A percentile compares a stretch with the other conserved stretches of the same genome.
Evolutionary conservation across 2,888 invertebrate genomes (phyloP).

Genomic region (Quadriops clusia): DNA sequence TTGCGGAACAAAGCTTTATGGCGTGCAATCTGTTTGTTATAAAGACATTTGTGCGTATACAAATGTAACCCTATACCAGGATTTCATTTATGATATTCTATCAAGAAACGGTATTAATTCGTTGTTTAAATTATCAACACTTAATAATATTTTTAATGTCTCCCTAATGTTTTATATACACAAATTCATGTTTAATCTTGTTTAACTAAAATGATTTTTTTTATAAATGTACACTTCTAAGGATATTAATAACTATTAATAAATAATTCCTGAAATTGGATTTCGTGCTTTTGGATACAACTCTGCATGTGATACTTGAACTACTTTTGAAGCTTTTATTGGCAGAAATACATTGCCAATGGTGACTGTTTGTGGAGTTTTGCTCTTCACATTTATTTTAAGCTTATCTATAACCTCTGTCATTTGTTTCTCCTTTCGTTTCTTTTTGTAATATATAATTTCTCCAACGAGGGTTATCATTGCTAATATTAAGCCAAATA

Average conservation of each 20-base stretch:
- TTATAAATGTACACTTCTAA: neutral
- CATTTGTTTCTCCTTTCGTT: constrained; percentile 34
- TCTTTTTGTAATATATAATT: constrained; percentile 62
- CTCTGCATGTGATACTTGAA: constrained; percentile 23
- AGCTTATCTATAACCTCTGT: constrained; percentile 2
- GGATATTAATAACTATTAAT: neutral
- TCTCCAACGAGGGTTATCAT: constrained; percentile 75
- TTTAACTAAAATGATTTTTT: no score
- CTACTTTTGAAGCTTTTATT: constrained; percentile 17
- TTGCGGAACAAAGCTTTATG: no score
- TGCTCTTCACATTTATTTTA: constrained; percentile 8
- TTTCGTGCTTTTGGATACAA: constrained; percentile 29
- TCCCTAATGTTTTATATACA: no score
- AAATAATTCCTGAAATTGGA: constrained; percentile 8
- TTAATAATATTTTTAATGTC: neutral
- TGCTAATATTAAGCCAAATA: constrained; percentile 72
- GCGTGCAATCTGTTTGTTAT: no score
- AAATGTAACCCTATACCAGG: constrained; percentile 3
- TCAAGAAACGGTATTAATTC: neutral
- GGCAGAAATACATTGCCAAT: constrained; percentile 15
- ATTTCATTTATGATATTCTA: constrained; percentile 1
- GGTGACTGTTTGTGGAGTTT: constrained; percentile 7
- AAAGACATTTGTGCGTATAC: no score
- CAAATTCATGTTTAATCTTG: no score
- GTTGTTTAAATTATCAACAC: neutral